These are phyloP conservation scores for Sinodicranocentrus sp. DNA, from an alignment of 2,888 invertebrate species.

Conservation along the genomic window DNA sequence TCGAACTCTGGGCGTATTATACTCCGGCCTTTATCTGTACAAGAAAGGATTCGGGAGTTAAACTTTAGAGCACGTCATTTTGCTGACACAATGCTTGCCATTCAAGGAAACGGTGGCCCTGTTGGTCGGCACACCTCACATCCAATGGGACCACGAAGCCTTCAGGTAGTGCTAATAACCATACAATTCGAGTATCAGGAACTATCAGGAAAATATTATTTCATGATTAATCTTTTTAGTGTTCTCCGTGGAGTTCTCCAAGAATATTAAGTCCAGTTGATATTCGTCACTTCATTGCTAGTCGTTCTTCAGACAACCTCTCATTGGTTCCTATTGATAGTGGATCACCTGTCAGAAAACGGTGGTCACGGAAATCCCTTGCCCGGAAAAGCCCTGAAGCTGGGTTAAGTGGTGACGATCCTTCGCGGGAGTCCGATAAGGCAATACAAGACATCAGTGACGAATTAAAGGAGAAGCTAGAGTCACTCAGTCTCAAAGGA, in stretches of 20 bases:
- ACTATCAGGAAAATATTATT: constrained; percentile 4
- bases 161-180: constrained; percentile 67
- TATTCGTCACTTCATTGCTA: constrained; percentile 79
- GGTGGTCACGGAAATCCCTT: constrained; percentile 78
- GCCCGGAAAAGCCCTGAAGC: constrained; percentile 75
- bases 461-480: constrained; percentile 77
- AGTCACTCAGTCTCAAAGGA: constrained; percentile 77
- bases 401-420: constrained; percentile 65
- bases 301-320: constrained; percentile 80
- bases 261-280: constrained; percentile 80
- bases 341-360: constrained; percentile 78
- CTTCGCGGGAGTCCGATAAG: constrained; percentile 76
- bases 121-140: constrained; percentile 65
- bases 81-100: constrained; percentile 79
- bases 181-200: too few relatives aligned
- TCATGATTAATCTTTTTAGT: constrained; percentile 77
- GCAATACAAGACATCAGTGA: constrained; percentile 77
- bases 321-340: constrained; percentile 77
- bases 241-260: constrained; percentile 80
- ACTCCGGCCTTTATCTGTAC: constrained; percentile 78
- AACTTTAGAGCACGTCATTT: constrained; percentile 80
- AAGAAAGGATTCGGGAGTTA: constrained; percentile 79
- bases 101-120: constrained; percentile 77
- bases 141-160: constrained; percentile 71
- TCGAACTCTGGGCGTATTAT: constrained; percentile 78